Evolutionary conservation across 2,113 vertebrate species (phyloP).

Genomic region (Sander lucioperca): DNA sequence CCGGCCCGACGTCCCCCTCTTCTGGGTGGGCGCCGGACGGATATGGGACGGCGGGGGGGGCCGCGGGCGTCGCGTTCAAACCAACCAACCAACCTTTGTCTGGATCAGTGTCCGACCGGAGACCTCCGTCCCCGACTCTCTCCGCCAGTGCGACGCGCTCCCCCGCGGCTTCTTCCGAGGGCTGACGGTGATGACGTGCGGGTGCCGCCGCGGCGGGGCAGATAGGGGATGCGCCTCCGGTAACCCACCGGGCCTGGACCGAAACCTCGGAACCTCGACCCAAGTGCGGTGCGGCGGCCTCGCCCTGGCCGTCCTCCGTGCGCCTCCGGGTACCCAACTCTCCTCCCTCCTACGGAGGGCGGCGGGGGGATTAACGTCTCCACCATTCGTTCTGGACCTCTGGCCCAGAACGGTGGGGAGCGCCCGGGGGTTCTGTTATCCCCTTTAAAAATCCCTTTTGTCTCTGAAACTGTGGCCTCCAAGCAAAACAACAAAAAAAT

Average conservation of each 20-base stretch:
- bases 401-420: background rate
- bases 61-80: too few species aligned
- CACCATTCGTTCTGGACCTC: background rate
- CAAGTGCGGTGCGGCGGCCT: background rate
- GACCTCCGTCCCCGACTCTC: too few species aligned
- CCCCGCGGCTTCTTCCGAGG: too few species aligned
- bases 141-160: too few species aligned
- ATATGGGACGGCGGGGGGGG: too few species aligned
- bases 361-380: conserved; percentile 3
- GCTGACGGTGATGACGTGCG: too few species aligned
- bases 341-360: background rate
- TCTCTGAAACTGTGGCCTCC: background rate
- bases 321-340: conserved; percentile 6
- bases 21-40: too few species aligned
- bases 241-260: background rate
- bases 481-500: background rate
- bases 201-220: background rate
- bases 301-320: background rate
- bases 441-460: background rate
- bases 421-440: background rate
- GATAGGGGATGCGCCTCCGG: background rate
- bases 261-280: background rate
- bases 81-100: too few species aligned
- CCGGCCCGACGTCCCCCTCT: too few species aligned
- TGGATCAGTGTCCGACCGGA: too few species aligned